Base-by-base conservation (phyloP, 2,888 invertebrate genomes). In the Steinernema scapterisci region DNA sequence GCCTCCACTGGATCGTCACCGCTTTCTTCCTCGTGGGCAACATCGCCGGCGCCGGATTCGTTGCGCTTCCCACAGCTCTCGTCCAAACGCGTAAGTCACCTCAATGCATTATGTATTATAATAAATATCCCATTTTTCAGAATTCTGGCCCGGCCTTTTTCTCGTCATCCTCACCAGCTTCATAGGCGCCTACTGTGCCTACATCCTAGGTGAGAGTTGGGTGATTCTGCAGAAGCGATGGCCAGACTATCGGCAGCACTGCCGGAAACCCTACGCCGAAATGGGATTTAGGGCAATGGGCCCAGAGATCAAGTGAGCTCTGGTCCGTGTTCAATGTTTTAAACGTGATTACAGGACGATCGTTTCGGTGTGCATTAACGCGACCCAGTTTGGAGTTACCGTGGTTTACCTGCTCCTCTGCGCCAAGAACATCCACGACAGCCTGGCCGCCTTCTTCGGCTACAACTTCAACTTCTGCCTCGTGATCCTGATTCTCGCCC, bases 261-360 rank as follows among this genome's bases (percentile, higher is more conserved):
- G 84, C 71, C 56, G 84, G 25, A 83, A 83, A 77, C 86, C 86
- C 19, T 86, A 86, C 76, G 84, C 86, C 1, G 86, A 86, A 73
- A 84, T 86, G 31, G 86, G 83, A 0, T 79, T 78, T 45, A 73
- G 85, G 70, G 86, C 86, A 11, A 75, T 79, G 76, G 84, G 84
- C 73, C 75, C 77, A 0, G 19, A 63, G 52, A 78, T 81, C 73
- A 73, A 77, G 83, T 82, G 63, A 11, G 78, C 63, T 7, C 43
- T 13, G n/a, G n/a, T n/a, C n/a, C n/a, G n/a, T n/a, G n/a, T n/a
- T n/a, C n/a, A n/a, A n/a, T n/a, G n/a, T n/a, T n/a, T n/a, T n/a
- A n/a, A n/a, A n/a, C n/a, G n/a, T n/a, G n/a, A n/a, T n/a, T n/a
- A n/a, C n/a, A 85, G 84, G 75, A 75, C 73, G 7, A 70, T 82